These are phyloP conservation scores for Brachionus plicatilis DNA, from an alignment of 1,140 invertebrate species.

Conservation along the genomic window DNA sequence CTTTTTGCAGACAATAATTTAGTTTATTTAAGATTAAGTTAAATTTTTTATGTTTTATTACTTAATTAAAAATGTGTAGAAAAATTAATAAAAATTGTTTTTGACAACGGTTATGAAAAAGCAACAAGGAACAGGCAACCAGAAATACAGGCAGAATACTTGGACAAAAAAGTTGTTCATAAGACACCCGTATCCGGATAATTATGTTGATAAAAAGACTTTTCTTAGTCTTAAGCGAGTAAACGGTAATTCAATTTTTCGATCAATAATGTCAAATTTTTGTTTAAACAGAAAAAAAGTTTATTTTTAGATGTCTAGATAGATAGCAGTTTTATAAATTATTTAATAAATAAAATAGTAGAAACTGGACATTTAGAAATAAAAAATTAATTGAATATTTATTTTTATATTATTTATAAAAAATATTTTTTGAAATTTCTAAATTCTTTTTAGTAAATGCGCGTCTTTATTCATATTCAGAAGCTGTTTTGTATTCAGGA, in stretches of 20 bases:
- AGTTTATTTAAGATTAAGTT: neutral
- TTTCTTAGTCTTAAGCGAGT: conserved; percentile 78
- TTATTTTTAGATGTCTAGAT: too few species aligned
- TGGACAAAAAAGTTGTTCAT: conserved; percentile 32
- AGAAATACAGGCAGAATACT: neutral
- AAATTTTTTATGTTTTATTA: neutral
- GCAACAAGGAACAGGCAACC: neutral
- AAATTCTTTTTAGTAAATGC: conserved; percentile 59
- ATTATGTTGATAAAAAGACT: conserved; percentile 73
- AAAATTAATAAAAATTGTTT: neutral
- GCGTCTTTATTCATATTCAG: conserved; percentile 63
- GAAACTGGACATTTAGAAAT: too few species aligned
- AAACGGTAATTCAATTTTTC: conserved; percentile 60
- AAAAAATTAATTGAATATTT: too few species aligned
- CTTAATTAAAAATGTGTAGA: neutral
- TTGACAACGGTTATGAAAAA: neutral
- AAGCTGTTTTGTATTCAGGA: conserved; percentile 68
- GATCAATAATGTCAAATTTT: neutral
- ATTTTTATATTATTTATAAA: too few species aligned
- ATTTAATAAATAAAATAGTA: too few species aligned
- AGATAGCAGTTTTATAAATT: too few species aligned
- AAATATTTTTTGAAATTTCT: too few species aligned
- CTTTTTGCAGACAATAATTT: too few species aligned
- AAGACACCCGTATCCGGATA: conserved; percentile 71
- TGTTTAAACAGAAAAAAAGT: too few species aligned